These are phyloP conservation scores for Palaemon carinicauda DNA, from an alignment of 1,140 invertebrate species.

Conservation along the genomic window DNA sequence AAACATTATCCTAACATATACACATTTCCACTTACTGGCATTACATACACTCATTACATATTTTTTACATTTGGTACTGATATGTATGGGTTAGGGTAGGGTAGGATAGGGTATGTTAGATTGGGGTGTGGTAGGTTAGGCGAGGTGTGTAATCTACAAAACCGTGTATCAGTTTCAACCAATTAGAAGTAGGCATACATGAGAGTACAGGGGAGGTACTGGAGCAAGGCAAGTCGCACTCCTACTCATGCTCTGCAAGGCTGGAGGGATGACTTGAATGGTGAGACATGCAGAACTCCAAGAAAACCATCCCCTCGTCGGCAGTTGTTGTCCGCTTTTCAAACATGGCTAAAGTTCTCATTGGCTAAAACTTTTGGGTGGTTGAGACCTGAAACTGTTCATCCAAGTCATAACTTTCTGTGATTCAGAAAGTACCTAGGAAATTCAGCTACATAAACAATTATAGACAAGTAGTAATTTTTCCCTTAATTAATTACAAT, in stretches of 20 bases:
- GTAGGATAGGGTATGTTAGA: no score
- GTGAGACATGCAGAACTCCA: conserved; percentile 50
- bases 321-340: conserved; percentile 15
- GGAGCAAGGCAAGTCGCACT: conserved; percentile 53
- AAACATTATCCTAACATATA: conserved; percentile 53
- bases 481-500: not conserved
- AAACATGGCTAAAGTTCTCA: conserved; percentile 31
- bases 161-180: conserved; percentile 27
- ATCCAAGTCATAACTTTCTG: not conserved
- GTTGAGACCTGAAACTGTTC: not conserved
- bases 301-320: conserved; percentile 31
- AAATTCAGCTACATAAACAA: not conserved
- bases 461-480: not conserved
- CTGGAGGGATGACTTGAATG: conserved; percentile 47
- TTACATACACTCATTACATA: conserved; percentile 50
- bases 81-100: no score
- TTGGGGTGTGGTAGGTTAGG: no score
- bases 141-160: conserved; percentile 54
- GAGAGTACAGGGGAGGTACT: conserved; percentile 8
- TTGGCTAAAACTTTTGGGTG: conserved; percentile 38
- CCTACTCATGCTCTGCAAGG: conserved; percentile 36
- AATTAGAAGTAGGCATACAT: conserved; percentile 38
- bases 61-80: conserved; percentile 32
- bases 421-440: not conserved
- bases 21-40: conserved; percentile 45